phyloP scores from a whole-genome alignment of 2,797 vertebrate genomes.

The Notolabrus celidotus region DNA sequence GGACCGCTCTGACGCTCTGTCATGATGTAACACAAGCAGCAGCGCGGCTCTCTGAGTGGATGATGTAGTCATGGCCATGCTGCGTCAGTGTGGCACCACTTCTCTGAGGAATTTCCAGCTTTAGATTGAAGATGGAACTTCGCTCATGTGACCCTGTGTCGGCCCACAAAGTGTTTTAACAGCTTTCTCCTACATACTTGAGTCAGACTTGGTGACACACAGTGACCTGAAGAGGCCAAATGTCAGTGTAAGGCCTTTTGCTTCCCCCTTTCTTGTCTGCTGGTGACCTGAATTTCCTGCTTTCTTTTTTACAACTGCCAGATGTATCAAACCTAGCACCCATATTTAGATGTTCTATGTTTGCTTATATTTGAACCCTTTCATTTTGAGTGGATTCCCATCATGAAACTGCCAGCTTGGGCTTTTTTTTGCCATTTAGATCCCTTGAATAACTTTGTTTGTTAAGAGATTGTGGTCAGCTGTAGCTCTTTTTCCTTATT shows the following conservation, averaged over 20 bases:
- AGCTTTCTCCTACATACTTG: constrained; percentile 26
- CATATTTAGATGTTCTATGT: not conserved
- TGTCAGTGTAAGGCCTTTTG: constrained; percentile 1
- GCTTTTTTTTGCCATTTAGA: not conserved
- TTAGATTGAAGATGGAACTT: not conserved
- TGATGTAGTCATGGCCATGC: not conserved
- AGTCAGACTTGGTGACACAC: constrained; percentile 9
- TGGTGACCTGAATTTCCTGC: not conserved
- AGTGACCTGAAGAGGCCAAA: constrained; percentile 23
- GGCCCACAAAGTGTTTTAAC: constrained; percentile 23
- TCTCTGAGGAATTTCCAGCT: constrained; percentile 34
- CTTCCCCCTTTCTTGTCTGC: not conserved
- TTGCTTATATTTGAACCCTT: constrained; percentile 5
- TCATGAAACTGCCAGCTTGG: not conserved
- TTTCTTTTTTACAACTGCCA: constrained; percentile 4
- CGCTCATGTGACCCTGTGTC: constrained; percentile 20
- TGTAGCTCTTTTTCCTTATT: not conserved
- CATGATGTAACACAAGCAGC: constrained; percentile 29
- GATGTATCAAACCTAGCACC: not conserved
- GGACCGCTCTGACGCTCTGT: constrained; percentile 42
- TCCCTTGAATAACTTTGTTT: no score
- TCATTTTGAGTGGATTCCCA: not conserved
- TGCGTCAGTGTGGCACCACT: constrained; percentile 18
- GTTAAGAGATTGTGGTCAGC: not conserved
- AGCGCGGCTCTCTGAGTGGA: constrained; percentile 15